phyloP scores from a whole-genome alignment of 1,140 invertebrate species.

The Drosophila repletoides region DNA sequence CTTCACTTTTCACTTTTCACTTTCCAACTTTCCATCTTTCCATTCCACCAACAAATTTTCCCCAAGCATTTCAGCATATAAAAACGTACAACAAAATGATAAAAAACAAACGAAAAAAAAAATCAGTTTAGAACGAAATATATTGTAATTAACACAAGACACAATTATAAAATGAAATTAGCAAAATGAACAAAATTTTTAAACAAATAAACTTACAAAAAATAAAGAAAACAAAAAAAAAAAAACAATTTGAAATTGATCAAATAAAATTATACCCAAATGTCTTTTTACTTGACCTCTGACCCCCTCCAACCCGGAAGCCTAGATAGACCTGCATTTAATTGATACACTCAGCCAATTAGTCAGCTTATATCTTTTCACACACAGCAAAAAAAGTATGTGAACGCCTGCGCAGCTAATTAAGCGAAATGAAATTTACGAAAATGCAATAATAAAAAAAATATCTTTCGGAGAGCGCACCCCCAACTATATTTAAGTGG shows the following conservation, averaged over 20 bases:
- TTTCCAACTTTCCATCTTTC: no score
- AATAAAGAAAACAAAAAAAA: constrained; percentile 46
- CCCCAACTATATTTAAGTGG: constrained; percentile 65
- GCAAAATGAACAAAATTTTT: constrained; percentile 81
- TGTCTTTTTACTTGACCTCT: constrained; percentile 12
- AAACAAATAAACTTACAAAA: constrained; percentile 77
- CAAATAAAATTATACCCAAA: constrained; percentile 45
- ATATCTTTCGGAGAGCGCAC: background rate
- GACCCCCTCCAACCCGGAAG: constrained; percentile 41
- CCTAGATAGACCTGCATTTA: constrained; percentile 10
- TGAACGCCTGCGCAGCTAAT: constrained; percentile 48
- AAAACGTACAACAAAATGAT: constrained; percentile 37
- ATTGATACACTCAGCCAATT: constrained; percentile 32
- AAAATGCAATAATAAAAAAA: constrained; percentile 26
- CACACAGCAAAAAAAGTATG: constrained; percentile 3
- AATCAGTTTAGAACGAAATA: constrained; percentile 77
- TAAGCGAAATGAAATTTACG: constrained; percentile 53
- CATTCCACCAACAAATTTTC: constrained; percentile 31
- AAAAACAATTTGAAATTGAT: constrained; percentile 71
- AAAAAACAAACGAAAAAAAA: constrained; percentile 46
- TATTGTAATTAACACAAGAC: constrained; percentile 73
- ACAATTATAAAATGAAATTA: constrained; percentile 76
- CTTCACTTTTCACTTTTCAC: no score
- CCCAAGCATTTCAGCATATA: constrained; percentile 45
- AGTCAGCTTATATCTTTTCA: background rate